Conservation (phyloP, 2,888 invertebrate genomes). For the Xanthorhoe spadicearia region DNA sequence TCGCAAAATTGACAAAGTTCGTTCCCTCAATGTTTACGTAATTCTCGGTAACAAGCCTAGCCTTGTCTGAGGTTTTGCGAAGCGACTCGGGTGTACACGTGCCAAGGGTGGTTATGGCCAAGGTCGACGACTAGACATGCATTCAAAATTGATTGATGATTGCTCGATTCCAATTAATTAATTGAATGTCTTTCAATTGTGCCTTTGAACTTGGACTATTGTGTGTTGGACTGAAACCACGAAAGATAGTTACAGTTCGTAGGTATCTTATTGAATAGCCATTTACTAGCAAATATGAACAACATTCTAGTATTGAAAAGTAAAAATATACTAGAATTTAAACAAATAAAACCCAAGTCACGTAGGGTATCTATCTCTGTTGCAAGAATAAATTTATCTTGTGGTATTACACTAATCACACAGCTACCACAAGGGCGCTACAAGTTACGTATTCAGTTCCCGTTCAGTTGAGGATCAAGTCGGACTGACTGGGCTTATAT, state of each 20-base stretch:
- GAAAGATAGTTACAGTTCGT: background rate
- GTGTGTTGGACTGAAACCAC: background rate
- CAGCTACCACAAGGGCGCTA: background rate
- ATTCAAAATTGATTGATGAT: slow-evolving; percentile 25
- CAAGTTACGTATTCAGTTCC: background rate
- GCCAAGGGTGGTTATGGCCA: slow-evolving; percentile 19
- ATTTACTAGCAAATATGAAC: background rate
- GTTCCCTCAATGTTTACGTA: background rate
- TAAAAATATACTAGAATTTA: background rate
- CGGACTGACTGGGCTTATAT: background rate
- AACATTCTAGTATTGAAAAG: background rate
- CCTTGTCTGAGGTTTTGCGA: slow-evolving; percentile 2
- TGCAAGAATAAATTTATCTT: slow-evolving; percentile 21
- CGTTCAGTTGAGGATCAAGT: background rate
- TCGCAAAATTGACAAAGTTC: background rate
- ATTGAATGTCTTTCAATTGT: slow-evolving; percentile 15
- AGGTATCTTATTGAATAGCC: no score
- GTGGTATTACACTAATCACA: slow-evolving; percentile 17
- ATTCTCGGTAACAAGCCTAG: background rate
- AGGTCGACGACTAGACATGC: slow-evolving; percentile 20
- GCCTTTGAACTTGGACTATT: slow-evolving; percentile 7
- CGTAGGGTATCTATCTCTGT: slow-evolving; percentile 34
- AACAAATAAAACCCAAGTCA: slow-evolving; percentile 22
- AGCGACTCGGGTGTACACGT: slow-evolving; percentile 8
- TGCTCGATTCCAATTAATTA: slow-evolving; percentile 20